Percentiles rank a stretch among this genome's conserved stretches.
These are phyloP conservation scores for Mamestra configurata DNA, from an alignment of 1,140 invertebrate species.

Conservation along the genomic window DNA sequence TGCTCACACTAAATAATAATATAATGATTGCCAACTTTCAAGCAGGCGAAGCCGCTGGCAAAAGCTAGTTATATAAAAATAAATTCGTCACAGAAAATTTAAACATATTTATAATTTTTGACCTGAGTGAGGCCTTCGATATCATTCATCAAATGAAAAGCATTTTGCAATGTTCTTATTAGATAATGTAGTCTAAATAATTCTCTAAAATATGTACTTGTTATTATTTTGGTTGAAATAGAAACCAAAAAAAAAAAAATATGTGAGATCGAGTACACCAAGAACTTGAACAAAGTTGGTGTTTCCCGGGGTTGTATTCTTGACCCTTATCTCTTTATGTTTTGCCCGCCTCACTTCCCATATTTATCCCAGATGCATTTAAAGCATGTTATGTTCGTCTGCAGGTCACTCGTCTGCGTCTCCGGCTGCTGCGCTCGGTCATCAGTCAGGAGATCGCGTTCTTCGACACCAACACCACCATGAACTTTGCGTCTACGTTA, in stretches of 20 bases:
- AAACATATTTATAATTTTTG: no score
- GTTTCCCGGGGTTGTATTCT: not conserved
- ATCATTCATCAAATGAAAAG: not conserved
- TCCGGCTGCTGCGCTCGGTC: constrained; percentile 91
- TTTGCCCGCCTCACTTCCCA: no score
- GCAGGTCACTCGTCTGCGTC: constrained; percentile 92
- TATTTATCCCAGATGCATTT: not conserved
- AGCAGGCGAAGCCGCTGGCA: no score
- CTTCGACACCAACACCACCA: constrained; percentile 95
- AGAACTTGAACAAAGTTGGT: not conserved
- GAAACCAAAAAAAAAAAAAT: no score
- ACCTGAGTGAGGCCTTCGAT: not conserved
- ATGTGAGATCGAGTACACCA: no score
- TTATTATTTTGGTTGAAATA: no score
- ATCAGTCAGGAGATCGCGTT: constrained; percentile 96
- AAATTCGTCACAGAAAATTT: no score
- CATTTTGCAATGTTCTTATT: not conserved
- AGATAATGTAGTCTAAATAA: not conserved
- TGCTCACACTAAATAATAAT: no score
- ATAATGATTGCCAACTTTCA: no score
- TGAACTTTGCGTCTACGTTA: constrained; percentile 95
- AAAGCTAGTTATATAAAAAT: no score
- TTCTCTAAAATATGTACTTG: no score
- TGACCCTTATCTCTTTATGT: not conserved
- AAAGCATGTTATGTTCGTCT: constrained; percentile 3